Percentiles rank a stretch among this genome's conserved stretches.
Evolutionary conservation across 2,888 invertebrate genomes (phyloP).

Genomic region (Hipparchia semele): DNA sequence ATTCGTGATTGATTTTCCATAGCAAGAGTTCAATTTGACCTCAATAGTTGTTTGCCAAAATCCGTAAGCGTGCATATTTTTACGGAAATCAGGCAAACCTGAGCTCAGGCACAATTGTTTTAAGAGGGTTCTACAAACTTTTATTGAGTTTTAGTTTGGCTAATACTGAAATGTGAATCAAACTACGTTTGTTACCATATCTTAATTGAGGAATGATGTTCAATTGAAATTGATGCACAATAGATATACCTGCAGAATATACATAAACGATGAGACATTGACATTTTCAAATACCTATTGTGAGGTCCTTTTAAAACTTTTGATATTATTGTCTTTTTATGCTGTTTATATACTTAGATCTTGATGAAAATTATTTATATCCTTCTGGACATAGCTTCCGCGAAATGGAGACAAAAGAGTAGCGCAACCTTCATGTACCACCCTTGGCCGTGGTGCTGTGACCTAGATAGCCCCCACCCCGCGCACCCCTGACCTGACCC

Average conservation of each 20-base stretch:
- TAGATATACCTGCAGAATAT: too few species aligned
- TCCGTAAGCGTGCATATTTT: neutral
- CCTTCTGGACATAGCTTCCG: neutral
- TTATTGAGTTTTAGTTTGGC: too few species aligned
- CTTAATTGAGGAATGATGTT: too few species aligned
- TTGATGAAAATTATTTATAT: neutral
- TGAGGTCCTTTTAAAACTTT: neutral
- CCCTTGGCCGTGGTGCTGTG: constrained; percentile 80
- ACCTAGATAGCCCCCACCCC: constrained; percentile 66
- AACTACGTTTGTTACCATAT: too few species aligned
- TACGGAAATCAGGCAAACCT: too few species aligned
- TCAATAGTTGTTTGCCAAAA: neutral
- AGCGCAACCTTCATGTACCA: constrained; percentile 72
- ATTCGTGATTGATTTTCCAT: constrained; percentile 10
- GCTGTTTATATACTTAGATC: neutral
- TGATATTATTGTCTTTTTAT: neutral
- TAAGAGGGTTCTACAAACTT: too few species aligned
- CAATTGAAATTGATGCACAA: too few species aligned
- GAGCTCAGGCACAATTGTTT: too few species aligned
- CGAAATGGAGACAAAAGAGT: constrained; percentile 17
- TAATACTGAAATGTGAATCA: too few species aligned
- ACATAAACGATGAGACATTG: too few species aligned
- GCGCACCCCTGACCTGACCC: constrained; percentile 73
- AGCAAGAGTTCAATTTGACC: constrained; percentile 2
- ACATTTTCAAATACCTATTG: too few species aligned